Conservation (phyloP, 2,888 invertebrate species). For the Mongoloraphidia duomilia region DNA sequence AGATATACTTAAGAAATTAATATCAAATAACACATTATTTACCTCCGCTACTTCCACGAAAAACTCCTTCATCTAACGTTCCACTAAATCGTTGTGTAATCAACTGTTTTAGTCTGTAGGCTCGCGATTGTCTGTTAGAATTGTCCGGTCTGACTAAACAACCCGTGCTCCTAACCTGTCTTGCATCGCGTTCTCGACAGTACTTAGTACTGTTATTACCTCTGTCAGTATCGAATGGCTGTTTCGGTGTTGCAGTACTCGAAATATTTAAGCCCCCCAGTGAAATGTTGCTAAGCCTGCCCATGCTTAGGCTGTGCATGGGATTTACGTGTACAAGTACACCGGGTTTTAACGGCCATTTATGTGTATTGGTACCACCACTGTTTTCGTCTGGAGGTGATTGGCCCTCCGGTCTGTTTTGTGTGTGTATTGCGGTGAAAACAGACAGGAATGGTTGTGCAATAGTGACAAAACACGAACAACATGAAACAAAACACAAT, state of each 20-base stretch:
- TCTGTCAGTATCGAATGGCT: slow-evolving; percentile 7
- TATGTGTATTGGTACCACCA: slow-evolving; percentile 36
- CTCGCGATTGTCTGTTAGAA: slow-evolving; percentile 19
- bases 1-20: no score
- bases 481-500: slow-evolving; percentile 17
- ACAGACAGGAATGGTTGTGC: no score
- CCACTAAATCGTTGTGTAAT: slow-evolving; percentile 14
- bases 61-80: slow-evolving; percentile 6
- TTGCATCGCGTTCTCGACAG: neutral
- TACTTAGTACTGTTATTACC: slow-evolving; percentile 3
- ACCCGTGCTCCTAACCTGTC: slow-evolving; percentile 5
- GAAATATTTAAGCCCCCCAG: slow-evolving; percentile 7
- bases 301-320: slow-evolving; percentile 45
- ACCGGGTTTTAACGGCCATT: slow-evolving; percentile 81
- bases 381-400: slow-evolving; percentile 22
- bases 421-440: neutral
- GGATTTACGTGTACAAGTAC: slow-evolving; percentile 80
- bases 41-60: slow-evolving; percentile 7
- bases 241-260: slow-evolving; percentile 9
- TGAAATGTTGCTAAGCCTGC: slow-evolving; percentile 16
- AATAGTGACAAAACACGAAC: slow-evolving; percentile 1
- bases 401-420: slow-evolving; percentile 33
- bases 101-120: slow-evolving; percentile 21
- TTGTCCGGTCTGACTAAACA: slow-evolving; percentile 15
- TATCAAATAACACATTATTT: neutral